Base-by-base conservation (phyloP, 2,888 invertebrate species). In the Ormyrus labotus region DNA sequence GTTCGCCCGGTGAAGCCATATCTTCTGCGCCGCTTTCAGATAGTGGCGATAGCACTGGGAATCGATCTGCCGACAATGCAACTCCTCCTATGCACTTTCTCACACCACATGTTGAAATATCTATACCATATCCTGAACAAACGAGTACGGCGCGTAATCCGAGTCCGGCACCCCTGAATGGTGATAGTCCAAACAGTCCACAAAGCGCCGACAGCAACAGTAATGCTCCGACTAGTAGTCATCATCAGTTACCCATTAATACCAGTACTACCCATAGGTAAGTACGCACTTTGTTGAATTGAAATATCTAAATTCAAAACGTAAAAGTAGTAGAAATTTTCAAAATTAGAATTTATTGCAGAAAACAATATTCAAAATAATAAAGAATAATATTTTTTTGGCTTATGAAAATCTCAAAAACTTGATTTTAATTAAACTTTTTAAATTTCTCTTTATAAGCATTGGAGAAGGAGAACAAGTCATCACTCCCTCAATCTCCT, bases 71-170 rank as follows among this genome's bases (percentile, higher is more conserved):
- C n/a, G 96, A 96, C 88, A 96, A 96, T 87, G 96, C 95, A 8
- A 96, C 96, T 65, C 96, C 96, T 10, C 96, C 96, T 0, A 96
- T 96, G 96, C 96, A 97, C 91, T 97, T 97, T 89, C 92, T 97
- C 60, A 96, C 97, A 57, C 97, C 97, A 6, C 97, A 97, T 86
- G 96, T 97, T 55, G 97, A 97, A 92, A 97, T 97, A 90, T 96
- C 96, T 60, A 96, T 96, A 94, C 95, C 96, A 19, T 96, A 96
- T 88, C 95, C 95, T 82, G 95, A 95, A 84, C 95, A 95, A 67
- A 94, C 93, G 87, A 86, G 83, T 68, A 51, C 84, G 47, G 53
- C 82, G 45, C 88, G 87, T 8, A 89, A 90, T 84, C 84, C 87
- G 71, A 90, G 89, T 83, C 90, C 89, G 65, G 86, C 87, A 51